A percentile compares a stretch with the other conserved stretches of the same genome.
Evolutionary conservation across 2,888 invertebrate genomes (phyloP).

Genomic region (Beris chalybata): DNA sequence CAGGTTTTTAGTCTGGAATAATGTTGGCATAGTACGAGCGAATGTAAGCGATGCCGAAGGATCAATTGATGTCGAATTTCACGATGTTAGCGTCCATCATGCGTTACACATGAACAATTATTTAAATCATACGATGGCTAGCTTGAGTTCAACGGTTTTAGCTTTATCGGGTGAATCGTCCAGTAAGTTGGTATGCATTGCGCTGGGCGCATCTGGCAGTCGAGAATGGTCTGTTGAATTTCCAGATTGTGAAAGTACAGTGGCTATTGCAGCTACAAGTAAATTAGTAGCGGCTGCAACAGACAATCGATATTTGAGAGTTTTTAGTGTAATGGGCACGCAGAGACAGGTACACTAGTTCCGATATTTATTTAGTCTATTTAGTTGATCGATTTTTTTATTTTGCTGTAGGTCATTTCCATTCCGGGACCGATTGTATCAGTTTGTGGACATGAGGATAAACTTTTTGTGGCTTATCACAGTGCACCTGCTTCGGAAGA

Average conservation of each 20-base stretch:
- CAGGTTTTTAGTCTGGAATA: conserved; percentile 83
- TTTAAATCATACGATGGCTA: conserved; percentile 83
- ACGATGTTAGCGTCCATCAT: conserved; percentile 86
- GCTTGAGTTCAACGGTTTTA: conserved; percentile 77
- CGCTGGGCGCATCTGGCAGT: conserved; percentile 69
- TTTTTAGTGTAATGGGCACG: conserved; percentile 84
- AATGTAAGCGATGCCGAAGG: conserved; percentile 74
- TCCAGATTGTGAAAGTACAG: conserved; percentile 76
- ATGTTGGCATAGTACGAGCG: conserved; percentile 85
- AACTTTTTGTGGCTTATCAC: conserved; percentile 70
- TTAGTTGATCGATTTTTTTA: not conserved
- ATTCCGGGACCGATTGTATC: conserved; percentile 75
- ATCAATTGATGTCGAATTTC: conserved; percentile 93
- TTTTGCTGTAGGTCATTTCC: conserved; percentile 55
- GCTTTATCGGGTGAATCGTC: conserved; percentile 74
- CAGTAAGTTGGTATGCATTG: conserved; percentile 73
- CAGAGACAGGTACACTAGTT: conserved; percentile 66
- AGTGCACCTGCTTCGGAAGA: conserved; percentile 60
- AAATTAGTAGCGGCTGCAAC: conserved; percentile 82
- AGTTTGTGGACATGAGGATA: conserved; percentile 64
- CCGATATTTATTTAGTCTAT: not conserved
- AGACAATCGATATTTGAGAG: conserved; percentile 70
- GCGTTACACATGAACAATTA: conserved; percentile 87
- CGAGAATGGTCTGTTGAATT: conserved; percentile 86
- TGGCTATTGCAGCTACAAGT: conserved; percentile 67